Percentiles rank a stretch among this genome's conserved stretches.
Conservation (phyloP, 1,140 invertebrate genomes). For the Drosophila rhopaloa region DNA sequence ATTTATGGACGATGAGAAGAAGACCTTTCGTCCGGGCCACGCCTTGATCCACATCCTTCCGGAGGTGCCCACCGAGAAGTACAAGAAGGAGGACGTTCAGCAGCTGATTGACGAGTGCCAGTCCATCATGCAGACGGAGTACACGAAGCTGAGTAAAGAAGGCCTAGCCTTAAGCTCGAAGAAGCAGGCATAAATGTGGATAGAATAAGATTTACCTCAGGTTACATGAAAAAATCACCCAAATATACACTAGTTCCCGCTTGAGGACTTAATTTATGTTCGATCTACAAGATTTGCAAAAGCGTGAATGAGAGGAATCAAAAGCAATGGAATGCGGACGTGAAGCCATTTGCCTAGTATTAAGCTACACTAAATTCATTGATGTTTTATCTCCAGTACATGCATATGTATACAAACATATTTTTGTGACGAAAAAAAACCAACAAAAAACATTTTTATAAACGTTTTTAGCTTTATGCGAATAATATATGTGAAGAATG, state of each 20-base stretch:
- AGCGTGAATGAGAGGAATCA: slow-evolving; percentile 23
- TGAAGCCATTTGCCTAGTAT: slow-evolving; percentile 31
- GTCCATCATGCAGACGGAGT: slow-evolving; percentile 88
- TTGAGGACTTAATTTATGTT: slow-evolving; percentile 26
- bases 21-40: slow-evolving; percentile 90
- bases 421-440: slow-evolving; percentile 36
- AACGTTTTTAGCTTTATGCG: slow-evolving; percentile 21
- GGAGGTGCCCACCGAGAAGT: slow-evolving; percentile 87
- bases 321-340: slow-evolving; percentile 28
- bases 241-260: slow-evolving; percentile 24
- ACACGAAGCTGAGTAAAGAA: slow-evolving; percentile 86
- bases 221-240: slow-evolving; percentile 45
- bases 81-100: slow-evolving; percentile 88
- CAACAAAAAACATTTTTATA: slow-evolving; percentile 23
- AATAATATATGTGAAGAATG: slow-evolving; percentile 32
- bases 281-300: slow-evolving; percentile 39
- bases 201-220: slow-evolving; percentile 47
- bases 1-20: slow-evolving; percentile 90
- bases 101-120: slow-evolving; percentile 88
- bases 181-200: slow-evolving; percentile 47
- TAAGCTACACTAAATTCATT: slow-evolving; percentile 29
- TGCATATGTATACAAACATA: slow-evolving; percentile 12
- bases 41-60: slow-evolving; percentile 90
- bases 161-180: slow-evolving; percentile 59
- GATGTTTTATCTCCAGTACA: slow-evolving; percentile 39